phyloP scores from a whole-genome alignment of 2,888 invertebrate genomes.

The Aphodius sticticus region DNA sequence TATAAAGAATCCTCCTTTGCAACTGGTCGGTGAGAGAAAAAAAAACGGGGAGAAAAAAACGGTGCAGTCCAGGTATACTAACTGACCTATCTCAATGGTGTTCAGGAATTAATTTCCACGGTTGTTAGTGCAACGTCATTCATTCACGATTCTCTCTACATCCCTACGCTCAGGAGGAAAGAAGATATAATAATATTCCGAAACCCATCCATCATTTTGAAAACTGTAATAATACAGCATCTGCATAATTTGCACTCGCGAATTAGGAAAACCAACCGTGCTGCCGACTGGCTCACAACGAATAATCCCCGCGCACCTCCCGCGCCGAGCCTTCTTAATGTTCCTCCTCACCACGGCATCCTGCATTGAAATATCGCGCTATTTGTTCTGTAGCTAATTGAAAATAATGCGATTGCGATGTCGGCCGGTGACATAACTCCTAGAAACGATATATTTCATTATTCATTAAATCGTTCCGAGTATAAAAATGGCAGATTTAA shows the following conservation, averaged over 20 bases:
- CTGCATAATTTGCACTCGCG: conserved; percentile 42
- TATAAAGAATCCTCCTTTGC: background rate
- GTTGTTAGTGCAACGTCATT: conserved; percentile 39
- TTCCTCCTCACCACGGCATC: background rate
- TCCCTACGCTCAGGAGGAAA: conserved; percentile 16
- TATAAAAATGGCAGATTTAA: conserved; percentile 23
- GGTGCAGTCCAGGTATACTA: background rate
- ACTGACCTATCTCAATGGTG: conserved; percentile 22
- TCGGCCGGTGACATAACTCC: conserved; percentile 17
- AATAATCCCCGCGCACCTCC: no score
- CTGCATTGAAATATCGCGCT: background rate
- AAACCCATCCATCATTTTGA: conserved; percentile 44
- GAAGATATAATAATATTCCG: conserved; percentile 36
- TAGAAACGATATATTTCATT: conserved; percentile 17
- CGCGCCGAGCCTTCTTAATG: background rate
- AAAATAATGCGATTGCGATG: background rate
- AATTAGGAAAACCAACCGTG: conserved; percentile 10
- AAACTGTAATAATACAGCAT: conserved; percentile 43
- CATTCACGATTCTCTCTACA: conserved; percentile 33
- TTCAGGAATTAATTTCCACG: conserved; percentile 38
- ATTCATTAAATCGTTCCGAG: conserved; percentile 25
- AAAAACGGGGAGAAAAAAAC: background rate
- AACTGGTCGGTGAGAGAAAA: background rate
- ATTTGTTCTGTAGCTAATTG: no score
- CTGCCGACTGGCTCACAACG: background rate